Base-by-base conservation (phyloP, 2,888 invertebrate species). In the Crocallis elinguaria region DNA sequence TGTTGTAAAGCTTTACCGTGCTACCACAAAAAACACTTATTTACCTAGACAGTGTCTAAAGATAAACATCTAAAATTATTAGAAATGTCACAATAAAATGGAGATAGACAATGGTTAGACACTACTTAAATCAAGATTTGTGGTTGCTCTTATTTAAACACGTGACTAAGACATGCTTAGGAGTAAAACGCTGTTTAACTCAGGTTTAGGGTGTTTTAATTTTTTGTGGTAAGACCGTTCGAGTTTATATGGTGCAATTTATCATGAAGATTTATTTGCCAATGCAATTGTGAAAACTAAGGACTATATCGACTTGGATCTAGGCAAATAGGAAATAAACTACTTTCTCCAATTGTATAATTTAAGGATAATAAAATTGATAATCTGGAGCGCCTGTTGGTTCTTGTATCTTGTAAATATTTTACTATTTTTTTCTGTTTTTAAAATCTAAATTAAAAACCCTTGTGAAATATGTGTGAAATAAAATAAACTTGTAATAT, bases 391-490 rank as follows among this genome's bases (percentile, higher is more conserved):
- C 76, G 75, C 80, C 81, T 88, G 87, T 89, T 88, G 84, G 79
- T 84, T 84, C 78, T 83, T 85, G 73, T 86, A 82, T 79, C 70
- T n/a, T 90, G 89, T 90, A 90, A 88, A 90, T 90, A 90, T 81
- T 82, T 78, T 80, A 66, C n/a, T n/a, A 81, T 77, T 73, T 75
- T 79, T 80, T 84, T 85, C 76, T 82, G 82, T 84, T 87, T 51
- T 77, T 79, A 79, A n/a, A 83, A 78, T 74, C 70, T 80, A 81
- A 88, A 84, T 82, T 80, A 76, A 62, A 83, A 82, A 71, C 71
- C 76, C 73, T 80, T 87, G 86, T 86, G 85, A 88, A 86, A 87
- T 89, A 88, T 79, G 88, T 89, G 90, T 90, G 89, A 86, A 89
- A 88, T 86, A 88, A 87, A 86, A 80, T 79, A 84, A 83, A 73